These are phyloP conservation scores for Spicauda simplicius DNA, from an alignment of 2,888 invertebrate species.

Conservation along the genomic window DNA sequence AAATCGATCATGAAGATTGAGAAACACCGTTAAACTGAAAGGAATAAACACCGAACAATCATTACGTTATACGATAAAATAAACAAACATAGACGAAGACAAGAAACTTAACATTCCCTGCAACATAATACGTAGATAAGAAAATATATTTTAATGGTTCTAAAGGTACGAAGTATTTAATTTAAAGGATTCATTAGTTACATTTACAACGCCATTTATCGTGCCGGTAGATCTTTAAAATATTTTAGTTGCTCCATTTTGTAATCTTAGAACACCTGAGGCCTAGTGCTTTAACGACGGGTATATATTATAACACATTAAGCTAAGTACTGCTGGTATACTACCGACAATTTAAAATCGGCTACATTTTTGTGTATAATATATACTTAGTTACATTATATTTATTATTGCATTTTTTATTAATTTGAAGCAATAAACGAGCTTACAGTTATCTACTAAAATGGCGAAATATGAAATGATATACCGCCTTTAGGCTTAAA, in stretches of 20 bases:
- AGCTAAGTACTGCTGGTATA: neutral
- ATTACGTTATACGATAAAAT: neutral
- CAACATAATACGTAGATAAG: constrained; percentile 11
- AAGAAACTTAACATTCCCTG: neutral
- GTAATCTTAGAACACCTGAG: constrained; percentile 8
- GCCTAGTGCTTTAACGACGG: constrained; percentile 1
- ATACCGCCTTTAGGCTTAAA: no score
- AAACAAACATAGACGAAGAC: neutral
- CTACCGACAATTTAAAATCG: neutral
- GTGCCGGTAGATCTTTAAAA: neutral
- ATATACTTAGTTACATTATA: no score
- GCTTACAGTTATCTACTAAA: no score
- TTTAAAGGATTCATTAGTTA: constrained; percentile 17
- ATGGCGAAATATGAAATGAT: no score
- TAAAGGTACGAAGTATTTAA: constrained; percentile 2
- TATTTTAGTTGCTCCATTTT: neutral
- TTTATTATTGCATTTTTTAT: no score
- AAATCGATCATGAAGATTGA: neutral
- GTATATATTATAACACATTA: neutral
- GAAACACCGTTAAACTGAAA: neutral
- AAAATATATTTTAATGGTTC: constrained; percentile 7
- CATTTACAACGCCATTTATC: constrained; percentile 6
- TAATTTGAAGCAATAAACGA: no score
- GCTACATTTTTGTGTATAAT: neutral
- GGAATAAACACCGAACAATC: neutral